Conservation (phyloP, 1,140 invertebrate genomes). For the Gryllus bimaculatus region DNA sequence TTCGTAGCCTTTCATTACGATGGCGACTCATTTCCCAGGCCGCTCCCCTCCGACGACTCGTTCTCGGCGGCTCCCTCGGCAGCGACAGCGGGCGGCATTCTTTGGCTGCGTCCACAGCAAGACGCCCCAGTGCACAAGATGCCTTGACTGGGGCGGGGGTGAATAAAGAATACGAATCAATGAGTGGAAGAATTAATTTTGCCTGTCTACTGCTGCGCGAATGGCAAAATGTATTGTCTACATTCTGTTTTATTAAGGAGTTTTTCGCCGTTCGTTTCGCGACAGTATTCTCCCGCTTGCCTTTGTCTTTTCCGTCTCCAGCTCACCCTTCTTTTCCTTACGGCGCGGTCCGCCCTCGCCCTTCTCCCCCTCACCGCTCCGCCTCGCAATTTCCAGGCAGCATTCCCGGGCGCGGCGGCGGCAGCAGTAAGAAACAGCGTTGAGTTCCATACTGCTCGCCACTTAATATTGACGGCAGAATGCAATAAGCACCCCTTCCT, state of each 20-base stretch:
- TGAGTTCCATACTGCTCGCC: neutral
- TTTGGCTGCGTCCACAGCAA: no score
- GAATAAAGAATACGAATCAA: neutral
- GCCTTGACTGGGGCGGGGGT: neutral
- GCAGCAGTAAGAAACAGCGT: neutral
- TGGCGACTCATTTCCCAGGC: no score
- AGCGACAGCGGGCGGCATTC: no score
- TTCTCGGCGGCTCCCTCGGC: no score
- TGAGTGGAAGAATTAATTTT: neutral
- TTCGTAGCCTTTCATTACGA: no score
- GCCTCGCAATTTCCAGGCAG: neutral
- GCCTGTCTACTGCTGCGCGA: neutral
- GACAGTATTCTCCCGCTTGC: neutral
- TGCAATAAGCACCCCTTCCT: neutral
- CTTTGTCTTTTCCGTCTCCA: neutral
- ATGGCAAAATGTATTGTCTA: neutral
- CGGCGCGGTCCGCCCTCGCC: neutral
- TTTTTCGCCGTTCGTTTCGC: neutral
- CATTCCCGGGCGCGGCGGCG: neutral
- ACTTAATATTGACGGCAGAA: slow-evolving; percentile 4
- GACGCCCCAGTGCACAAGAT: neutral
- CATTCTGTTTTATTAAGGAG: neutral
- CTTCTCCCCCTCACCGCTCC: neutral
- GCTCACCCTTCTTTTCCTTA: neutral
- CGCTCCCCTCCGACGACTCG: no score